Base-by-base conservation (phyloP, 53 echinoderm and acorn worm species). In the Zoroaster sp. region DNA sequence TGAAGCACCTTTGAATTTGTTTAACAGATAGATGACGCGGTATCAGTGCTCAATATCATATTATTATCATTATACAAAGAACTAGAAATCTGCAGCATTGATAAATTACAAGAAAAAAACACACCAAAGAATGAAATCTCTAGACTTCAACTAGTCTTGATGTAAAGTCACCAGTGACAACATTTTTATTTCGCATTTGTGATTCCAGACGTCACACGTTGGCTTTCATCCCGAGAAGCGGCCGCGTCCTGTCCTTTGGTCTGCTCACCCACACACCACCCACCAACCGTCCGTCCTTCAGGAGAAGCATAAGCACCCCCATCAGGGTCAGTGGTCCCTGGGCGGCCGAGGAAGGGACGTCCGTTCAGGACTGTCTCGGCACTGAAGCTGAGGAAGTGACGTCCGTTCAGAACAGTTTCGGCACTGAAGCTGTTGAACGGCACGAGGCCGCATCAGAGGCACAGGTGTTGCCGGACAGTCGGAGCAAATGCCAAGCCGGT, bases 141-240 rank as follows among this genome's bases (percentile, higher is more conserved):
- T n/a, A n/a, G n/a, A n/a, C n/a, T n/a, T n/a, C n/a, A n/a, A n/a
- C n/a, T n/a, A n/a, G n/a, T n/a, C n/a, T n/a, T n/a, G n/a, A n/a
- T n/a, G n/a, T n/a, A n/a, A 68, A 7, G 6, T 11, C 71, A 34
- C 32, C 71, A 4, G 23, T 11, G 7, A 39, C 15, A 17, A 9
- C 5, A 4, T 46, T 43, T 46, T 70, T 21, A 31, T 2, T 72
- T 51, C 9, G n/a, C n/a, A n/a, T 21, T 45, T 74, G 52, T 23
- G 14, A 40, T 18, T 88, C 23, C 72, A 91, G 91, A n/a, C 67
- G 80, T 23, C 91, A 91, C 87, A 91, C 91, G 3, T 40, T 91
- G 13, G 87, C 85, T 18, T 85, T 85, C 85, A 85, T 72, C 85
- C 85, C 47, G 18, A 85, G 11, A 5, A 85, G 11, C 47, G 23